These are phyloP conservation scores for Acrocephalus scirpaceus DNA, from an alignment of 2,797 vertebrate genomes.

Conservation along the genomic window DNA sequence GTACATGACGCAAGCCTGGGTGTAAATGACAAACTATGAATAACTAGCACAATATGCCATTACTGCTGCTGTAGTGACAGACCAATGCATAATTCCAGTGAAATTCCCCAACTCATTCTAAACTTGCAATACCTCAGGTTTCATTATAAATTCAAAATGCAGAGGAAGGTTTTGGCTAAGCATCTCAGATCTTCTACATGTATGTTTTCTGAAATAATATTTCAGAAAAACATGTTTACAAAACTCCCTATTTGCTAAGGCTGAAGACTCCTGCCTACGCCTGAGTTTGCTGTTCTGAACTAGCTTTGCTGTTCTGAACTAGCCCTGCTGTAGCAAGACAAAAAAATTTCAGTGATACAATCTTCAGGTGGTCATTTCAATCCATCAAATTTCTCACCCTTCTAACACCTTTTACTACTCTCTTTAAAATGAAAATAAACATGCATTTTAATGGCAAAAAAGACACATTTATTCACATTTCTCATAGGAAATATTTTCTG, in stretches of 20 bases:
- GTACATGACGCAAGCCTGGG: conserved; percentile 36
- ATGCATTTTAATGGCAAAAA: not conserved
- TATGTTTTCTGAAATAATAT: not conserved
- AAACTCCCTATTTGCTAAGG: not conserved
- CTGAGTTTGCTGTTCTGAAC: not conserved
- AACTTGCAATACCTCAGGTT: not conserved
- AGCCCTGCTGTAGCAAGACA: not conserved
- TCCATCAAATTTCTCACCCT: not conserved
- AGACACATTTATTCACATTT: not conserved
- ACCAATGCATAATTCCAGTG: not conserved
- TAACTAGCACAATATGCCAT: not conserved
- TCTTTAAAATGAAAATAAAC: not conserved
- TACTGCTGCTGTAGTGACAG: not conserved
- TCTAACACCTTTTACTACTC: not conserved
- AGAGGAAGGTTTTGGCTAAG: not conserved
- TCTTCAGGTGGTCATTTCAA: not conserved
- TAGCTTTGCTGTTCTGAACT: not conserved
- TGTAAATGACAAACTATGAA: conserved; percentile 33
- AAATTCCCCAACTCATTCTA: not conserved
- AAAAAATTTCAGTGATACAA: not conserved
- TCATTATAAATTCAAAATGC: not conserved
- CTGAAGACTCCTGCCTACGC: not conserved
- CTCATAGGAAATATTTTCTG: not conserved
- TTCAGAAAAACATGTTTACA: not conserved
- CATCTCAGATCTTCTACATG: not conserved